Conservation (phyloP, 2,888 invertebrate species). For the Brachyptera putata region DNA sequence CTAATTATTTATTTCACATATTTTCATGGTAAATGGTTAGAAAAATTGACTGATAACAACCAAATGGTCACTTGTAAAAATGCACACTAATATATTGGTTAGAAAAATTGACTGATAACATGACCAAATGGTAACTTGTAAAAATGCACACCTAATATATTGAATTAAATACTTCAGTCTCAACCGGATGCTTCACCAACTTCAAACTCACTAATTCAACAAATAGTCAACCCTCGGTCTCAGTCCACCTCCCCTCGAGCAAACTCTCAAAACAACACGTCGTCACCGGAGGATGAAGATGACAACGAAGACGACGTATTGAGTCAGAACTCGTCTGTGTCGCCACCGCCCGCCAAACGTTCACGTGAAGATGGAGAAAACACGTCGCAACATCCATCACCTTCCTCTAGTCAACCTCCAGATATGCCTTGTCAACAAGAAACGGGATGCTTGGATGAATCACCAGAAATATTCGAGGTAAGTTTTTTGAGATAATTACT, state of each 20-base stretch:
- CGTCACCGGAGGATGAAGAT: constrained; percentile 23
- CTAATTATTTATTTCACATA: too few species aligned
- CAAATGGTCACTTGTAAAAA: too few species aligned
- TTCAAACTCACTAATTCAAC: constrained; percentile 4
- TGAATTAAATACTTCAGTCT: constrained; percentile 4
- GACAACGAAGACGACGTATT: constrained; percentile 28
- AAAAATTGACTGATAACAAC: too few species aligned
- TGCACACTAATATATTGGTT: too few species aligned
- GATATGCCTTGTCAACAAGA: background rate
- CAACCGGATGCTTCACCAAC: background rate
- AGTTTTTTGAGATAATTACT: background rate
- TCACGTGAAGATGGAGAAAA: constrained; percentile 7
- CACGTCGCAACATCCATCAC: background rate
- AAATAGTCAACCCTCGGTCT: constrained; percentile 3
- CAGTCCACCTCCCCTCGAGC: constrained; percentile 9
- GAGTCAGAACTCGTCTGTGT: constrained; percentile 26
- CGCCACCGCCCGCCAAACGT: constrained; percentile 31
- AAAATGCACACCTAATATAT: too few species aligned
- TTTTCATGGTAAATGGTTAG: too few species aligned
- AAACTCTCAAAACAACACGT: constrained; percentile 11
- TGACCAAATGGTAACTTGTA: too few species aligned
- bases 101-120: too few species aligned
- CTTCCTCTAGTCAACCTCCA: background rate
- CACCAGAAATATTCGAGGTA: constrained; percentile 11
- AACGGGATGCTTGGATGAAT: background rate